phyloP scores from a whole-genome alignment of 2,888 invertebrate species.

The Acanthacorydalis orientalis region DNA sequence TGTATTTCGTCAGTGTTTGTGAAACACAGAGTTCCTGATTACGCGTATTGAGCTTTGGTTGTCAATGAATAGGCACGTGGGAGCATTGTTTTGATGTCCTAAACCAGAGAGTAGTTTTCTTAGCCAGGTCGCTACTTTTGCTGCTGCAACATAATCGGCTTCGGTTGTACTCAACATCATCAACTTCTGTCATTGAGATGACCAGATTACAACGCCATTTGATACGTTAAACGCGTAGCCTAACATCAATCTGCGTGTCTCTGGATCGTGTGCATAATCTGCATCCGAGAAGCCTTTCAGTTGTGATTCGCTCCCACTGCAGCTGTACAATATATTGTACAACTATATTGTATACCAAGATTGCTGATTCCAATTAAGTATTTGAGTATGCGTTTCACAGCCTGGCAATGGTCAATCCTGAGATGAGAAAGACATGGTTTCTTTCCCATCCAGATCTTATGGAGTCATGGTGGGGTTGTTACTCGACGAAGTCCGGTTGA shows the following conservation, averaged over 20 bases:
- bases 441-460: too few relatives aligned
- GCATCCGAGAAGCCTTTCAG: conserved; percentile 5
- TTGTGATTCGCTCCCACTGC: conserved; percentile 5
- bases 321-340: conserved; percentile 8
- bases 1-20: neutral
- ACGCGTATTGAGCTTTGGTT: conserved; percentile 6
- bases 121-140: conserved; percentile 12
- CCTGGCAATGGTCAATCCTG: conserved; percentile 5
- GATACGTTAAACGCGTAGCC: conserved; percentile 11
- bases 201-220: conserved; percentile 14
- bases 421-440: too few relatives aligned
- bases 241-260: conserved; percentile 7
- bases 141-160: conserved; percentile 14
- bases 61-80: neutral
- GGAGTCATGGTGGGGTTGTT: too few relatives aligned
- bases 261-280: conserved; percentile 4
- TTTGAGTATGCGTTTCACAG: conserved; percentile 10
- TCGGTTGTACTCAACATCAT: conserved; percentile 15
- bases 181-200: conserved; percentile 12
- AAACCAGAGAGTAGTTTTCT: conserved; percentile 5
- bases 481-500: too few relatives aligned
- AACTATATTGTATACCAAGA: too few relatives aligned
- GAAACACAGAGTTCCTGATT: neutral
- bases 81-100: neutral
- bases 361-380: conserved; percentile 12